Conservation (phyloP, 2,888 invertebrate species). For the Margaritifera margaritifera region DNA sequence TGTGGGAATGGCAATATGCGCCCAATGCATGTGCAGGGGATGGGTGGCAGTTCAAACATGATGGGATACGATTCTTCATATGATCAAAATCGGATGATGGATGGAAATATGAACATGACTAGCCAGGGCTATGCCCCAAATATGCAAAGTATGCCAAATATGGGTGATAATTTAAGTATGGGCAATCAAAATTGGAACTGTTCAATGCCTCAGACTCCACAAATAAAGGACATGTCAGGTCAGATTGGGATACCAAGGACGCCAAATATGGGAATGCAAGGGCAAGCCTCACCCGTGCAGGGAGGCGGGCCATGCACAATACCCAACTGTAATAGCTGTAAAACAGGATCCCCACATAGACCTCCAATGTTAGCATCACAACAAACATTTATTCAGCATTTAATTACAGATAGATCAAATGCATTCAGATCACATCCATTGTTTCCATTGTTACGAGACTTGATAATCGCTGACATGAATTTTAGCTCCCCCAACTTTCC, state of each 20-base stretch:
- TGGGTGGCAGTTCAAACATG: constrained; percentile 14
- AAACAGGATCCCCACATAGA: constrained; percentile 50
- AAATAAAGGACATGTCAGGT: constrained; percentile 44
- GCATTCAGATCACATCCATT: constrained; percentile 71
- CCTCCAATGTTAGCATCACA: constrained; percentile 65
- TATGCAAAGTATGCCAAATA: constrained; percentile 34
- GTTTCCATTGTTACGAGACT: constrained; percentile 70
- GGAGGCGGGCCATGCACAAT: constrained; percentile 38
- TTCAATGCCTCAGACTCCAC: constrained; percentile 41
- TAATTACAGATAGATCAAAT: constrained; percentile 67
- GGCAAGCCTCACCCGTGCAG: constrained; percentile 37
- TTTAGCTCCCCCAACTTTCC: constrained; percentile 70
- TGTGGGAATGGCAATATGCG: constrained; percentile 15
- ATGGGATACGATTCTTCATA: constrained; percentile 35
- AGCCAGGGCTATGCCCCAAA: constrained; percentile 22
- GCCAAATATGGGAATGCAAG: constrained; percentile 40
- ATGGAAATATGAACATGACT: constrained; percentile 42
- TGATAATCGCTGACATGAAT: constrained; percentile 72
- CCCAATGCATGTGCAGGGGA: constrained; percentile 23
- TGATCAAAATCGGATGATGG: constrained; percentile 33
- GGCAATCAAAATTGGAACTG: constrained; percentile 36
- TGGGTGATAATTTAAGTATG: constrained; percentile 28
- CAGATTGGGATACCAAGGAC: constrained; percentile 28
- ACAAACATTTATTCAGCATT: constrained; percentile 69
- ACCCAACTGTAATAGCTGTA: constrained; percentile 61